A percentile compares a stretch with the other conserved stretches of the same genome.
Conservation (phyloP, 2,888 invertebrate genomes). For the Amitus sp. region DNA sequence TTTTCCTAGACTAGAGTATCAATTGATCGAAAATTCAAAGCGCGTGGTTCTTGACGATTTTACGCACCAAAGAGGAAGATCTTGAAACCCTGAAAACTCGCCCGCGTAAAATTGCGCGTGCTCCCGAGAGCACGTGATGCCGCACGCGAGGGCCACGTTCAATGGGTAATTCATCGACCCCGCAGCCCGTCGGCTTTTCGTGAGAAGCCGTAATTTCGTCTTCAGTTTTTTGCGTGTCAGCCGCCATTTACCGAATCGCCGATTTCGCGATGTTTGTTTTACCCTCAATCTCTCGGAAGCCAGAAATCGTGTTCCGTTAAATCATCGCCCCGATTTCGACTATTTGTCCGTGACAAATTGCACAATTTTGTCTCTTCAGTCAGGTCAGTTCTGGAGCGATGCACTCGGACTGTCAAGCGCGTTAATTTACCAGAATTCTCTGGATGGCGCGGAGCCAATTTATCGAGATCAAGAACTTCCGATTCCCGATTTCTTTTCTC, state of each 20-base stretch:
- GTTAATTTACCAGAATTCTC: constrained; percentile 28
- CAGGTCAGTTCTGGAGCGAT: not conserved
- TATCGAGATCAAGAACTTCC: too few relatives aligned
- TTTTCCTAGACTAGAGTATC: too few relatives aligned
- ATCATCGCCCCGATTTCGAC: too few relatives aligned
- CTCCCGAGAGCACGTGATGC: too few relatives aligned
- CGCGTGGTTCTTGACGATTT: not conserved
- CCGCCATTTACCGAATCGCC: not conserved
- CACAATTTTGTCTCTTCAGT: constrained; percentile 1
- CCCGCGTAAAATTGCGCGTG: too few relatives aligned
- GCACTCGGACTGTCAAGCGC: constrained; percentile 21
- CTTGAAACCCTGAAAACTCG: too few relatives aligned
- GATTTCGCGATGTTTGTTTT: not conserved
- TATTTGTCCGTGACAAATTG: too few relatives aligned
- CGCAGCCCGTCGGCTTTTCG: constrained; percentile 22
- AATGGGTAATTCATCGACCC: constrained; percentile 27
- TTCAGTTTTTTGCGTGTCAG: constrained; percentile 2
- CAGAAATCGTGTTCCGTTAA: not conserved
- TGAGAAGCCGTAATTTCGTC: constrained; percentile 17
- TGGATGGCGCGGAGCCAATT: constrained; percentile 33
- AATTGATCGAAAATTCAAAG: not conserved
- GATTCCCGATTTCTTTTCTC: too few relatives aligned
- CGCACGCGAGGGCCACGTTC: constrained; percentile 17
- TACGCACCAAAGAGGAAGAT: too few relatives aligned
- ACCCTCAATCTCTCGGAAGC: too few relatives aligned